Percentiles rank a stretch among this genome's conserved stretches.
These are phyloP conservation scores for Zenarchopterus dispar DNA, from an alignment of 2,797 vertebrate genomes.

Conservation along the genomic window DNA sequence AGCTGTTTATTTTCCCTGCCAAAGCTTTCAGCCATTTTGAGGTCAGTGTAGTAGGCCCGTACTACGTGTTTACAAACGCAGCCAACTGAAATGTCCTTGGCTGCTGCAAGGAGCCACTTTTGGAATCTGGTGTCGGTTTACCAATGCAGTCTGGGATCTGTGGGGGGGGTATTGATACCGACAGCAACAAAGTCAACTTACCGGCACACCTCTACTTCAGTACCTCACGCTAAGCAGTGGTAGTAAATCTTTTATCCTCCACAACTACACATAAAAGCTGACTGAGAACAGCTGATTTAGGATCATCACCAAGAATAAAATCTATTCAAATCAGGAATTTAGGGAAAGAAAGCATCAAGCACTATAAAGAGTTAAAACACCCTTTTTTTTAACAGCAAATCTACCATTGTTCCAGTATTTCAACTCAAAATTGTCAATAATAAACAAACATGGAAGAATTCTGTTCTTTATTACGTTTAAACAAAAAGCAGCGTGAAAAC, in stretches of 20 bases:
- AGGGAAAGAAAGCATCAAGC: too few species aligned
- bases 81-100: constrained; percentile 76
- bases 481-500: too few species aligned
- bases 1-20: not conserved
- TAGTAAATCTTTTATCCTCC: constrained; percentile 5
- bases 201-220: constrained; percentile 31
- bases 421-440: too few species aligned
- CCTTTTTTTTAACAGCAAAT: too few species aligned
- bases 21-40: constrained; percentile 49
- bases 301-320: not conserved
- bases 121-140: constrained; percentile 82
- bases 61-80: constrained; percentile 76
- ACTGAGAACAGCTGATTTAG: too few species aligned
- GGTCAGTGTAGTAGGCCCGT: constrained; percentile 42
- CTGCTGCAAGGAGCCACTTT: constrained; percentile 69
- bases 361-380: too few species aligned
- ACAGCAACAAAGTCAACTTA: constrained; percentile 47
- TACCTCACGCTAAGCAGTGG: constrained; percentile 14
- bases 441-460: too few species aligned
- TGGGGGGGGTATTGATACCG: constrained; percentile 38
- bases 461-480: too few species aligned
- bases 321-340: not conserved
- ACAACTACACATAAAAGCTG: constrained; percentile 6
- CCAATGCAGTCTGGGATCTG: constrained; percentile 72
- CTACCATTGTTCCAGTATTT: too few species aligned